Evolutionary conservation across 2,113 vertebrate genomes (phyloP).

Genomic region (Cygnus buccinator): DNA sequence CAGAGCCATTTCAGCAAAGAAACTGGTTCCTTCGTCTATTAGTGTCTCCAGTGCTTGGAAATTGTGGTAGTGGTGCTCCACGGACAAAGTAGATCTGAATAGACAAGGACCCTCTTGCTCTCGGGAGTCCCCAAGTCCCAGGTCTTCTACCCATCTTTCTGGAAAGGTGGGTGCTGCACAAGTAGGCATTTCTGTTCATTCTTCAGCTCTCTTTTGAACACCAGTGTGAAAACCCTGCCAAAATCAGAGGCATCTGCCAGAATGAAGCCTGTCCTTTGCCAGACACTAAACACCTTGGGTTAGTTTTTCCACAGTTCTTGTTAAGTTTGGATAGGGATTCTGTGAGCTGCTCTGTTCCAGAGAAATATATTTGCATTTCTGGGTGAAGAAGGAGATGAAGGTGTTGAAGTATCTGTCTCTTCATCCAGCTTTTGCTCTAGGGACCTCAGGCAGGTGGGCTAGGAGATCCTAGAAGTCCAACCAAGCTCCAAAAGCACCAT

Average conservation of each 20-base stretch:
- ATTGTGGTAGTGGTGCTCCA: neutral
- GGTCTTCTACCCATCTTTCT: neutral
- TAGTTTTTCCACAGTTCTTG: neutral
- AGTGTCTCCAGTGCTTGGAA: neutral
- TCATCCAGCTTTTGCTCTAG: neutral
- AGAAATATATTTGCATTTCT: neutral
- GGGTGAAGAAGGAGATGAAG: neutral
- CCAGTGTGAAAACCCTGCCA: neutral
- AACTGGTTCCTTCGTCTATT: fast-evolving
- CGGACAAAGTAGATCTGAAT: neutral
- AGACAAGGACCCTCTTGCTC: neutral
- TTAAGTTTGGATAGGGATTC: neutral
- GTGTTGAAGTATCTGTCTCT: neutral
- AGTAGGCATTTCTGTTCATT: neutral
- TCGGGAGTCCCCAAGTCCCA: neutral
- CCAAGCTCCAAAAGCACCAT: neutral
- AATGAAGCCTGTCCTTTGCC: neutral
- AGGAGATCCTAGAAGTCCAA: neutral
- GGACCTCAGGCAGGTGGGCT: neutral
- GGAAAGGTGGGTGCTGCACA: neutral
- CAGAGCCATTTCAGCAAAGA: neutral
- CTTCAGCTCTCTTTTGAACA: neutral
- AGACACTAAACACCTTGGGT: neutral
- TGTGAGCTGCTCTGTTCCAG: neutral
- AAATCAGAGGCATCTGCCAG: neutral